A percentile compares a stretch with the other conserved stretches of the same genome.
phyloP scores from a whole-genome alignment of 2,113 vertebrate species.

The Oxyruncus cristatus region DNA sequence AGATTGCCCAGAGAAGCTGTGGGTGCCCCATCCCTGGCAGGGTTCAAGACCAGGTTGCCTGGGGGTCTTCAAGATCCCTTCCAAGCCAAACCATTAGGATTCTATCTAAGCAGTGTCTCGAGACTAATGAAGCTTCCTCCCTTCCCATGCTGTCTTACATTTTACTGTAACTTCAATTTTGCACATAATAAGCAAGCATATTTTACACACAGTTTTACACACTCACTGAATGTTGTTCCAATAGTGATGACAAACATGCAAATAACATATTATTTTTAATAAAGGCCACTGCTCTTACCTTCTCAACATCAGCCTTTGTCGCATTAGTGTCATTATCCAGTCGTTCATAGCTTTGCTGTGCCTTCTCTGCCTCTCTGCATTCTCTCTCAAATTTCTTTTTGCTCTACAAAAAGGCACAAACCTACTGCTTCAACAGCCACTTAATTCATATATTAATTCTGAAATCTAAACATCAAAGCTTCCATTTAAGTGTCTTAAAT shows the following conservation, averaged over 20 bases:
- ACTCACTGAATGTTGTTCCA: background rate
- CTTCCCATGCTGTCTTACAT: background rate
- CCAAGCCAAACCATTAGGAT: background rate
- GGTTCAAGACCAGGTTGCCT: background rate
- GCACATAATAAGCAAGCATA: background rate
- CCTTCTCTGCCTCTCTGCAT: slow-evolving; percentile 95
- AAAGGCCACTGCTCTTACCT: slow-evolving; percentile 74
- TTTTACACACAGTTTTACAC: background rate
- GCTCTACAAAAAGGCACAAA: slow-evolving; percentile 80
- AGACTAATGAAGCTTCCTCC: background rate
- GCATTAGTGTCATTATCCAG: slow-evolving; percentile 96
- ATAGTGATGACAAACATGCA: background rate
- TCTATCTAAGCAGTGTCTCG: background rate
- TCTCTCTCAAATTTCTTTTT: slow-evolving; percentile 99
- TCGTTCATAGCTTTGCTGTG: slow-evolving; percentile 88
- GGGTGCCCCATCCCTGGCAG: background rate
- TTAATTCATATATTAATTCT: background rate
- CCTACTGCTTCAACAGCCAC: background rate
- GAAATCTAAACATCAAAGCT: background rate
- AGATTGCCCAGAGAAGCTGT: background rate
- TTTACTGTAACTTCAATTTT: background rate
- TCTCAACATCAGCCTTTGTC: slow-evolving; percentile 98
- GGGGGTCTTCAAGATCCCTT: background rate
- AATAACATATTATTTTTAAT: background rate
- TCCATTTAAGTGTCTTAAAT: background rate